Evolutionary conservation across 1,140 invertebrate species (phyloP), one percentile per base, ranked within the genome.

Genomic region (Mylabris phalerata): DNA sequence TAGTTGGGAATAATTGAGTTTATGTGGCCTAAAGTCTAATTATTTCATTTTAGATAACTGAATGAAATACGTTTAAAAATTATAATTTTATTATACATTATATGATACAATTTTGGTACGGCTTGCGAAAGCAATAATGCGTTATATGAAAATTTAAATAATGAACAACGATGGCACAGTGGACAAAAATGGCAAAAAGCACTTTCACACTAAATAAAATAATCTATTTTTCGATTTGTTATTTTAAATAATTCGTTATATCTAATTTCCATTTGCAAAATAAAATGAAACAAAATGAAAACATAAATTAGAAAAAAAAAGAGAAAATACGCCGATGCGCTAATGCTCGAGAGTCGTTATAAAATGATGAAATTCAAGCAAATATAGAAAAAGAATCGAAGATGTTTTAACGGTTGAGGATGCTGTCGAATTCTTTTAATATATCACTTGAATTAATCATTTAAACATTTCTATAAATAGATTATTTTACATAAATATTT

Each of bases 81-180:
- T 64, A 68, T 65, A 64, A 65, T 67, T 65, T 65, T 55, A 55
- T 55, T 72, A 70, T 66, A 65, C 61, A 72, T 67, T 65, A 60
- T 72, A 72, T 68, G 67, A 69, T 71, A 72, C 67, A 72, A 64
- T 66, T 65, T 69, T 65, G 63, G 60, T 67, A 65, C 57, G 63
- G 66, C 66, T 68, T 65, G 70, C 69, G 61, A 60, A 72, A 72
- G 69, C 69, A 32, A 71, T 67, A 69, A 70, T 71, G 66, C 64
- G 65, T 60, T 61, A 67, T 32, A 32, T 66, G 64, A 66, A 66
- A 66, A 65, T 59, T 67, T 66, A 70, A 67, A 68, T 69, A 66
- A 65, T 67, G 59, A 69, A 70, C 52, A 66, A 61, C 49, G 63
- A 68, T 68, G 63, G 64, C 65, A 56, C 26, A 59, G 59, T 63